phyloP scores from a whole-genome alignment of 2,113 vertebrate genomes.

The Festucalex cinctus region DNA sequence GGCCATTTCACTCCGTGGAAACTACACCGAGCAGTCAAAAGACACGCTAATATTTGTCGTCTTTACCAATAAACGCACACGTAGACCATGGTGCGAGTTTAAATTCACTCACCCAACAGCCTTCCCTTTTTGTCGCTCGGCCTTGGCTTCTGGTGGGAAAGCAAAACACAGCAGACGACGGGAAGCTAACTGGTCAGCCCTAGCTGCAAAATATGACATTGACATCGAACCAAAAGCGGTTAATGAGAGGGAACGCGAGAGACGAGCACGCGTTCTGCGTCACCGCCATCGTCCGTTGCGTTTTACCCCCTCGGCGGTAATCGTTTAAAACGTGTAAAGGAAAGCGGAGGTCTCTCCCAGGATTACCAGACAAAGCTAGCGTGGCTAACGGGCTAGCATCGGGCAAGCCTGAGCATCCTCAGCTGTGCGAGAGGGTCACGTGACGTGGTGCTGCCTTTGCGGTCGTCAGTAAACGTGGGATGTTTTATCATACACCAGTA shows the following conservation, averaged over 20 bases:
- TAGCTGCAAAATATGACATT: conserved; percentile 56
- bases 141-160: conserved; percentile 44
- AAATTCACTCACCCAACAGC: conserved; percentile 53
- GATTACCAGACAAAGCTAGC: conserved; percentile 46
- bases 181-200: conserved; percentile 48
- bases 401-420: conserved; percentile 53
- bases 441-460: conserved; percentile 47
- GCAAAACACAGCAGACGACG: conserved; percentile 10
- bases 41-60: no score
- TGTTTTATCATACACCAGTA: neutral
- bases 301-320: neutral
- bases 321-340: conserved; percentile 2
- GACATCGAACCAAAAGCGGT: conserved; percentile 36
- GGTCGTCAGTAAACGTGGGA: neutral
- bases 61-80: neutral
- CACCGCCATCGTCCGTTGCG: conserved; percentile 39
- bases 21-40: neutral
- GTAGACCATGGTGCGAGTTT: neutral
- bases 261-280: conserved; percentile 18
- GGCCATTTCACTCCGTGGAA: neutral
- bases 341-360: conserved; percentile 12
- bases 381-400: conserved; percentile 54
- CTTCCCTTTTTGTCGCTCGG: conserved; percentile 39
- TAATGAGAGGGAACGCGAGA: conserved; percentile 2
- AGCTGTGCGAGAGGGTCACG: conserved; percentile 61